Evolutionary conservation across 1,140 invertebrate species (phyloP), one percentile per base, ranked within the genome.

Genomic region (Phymastichus coffea): DNA sequence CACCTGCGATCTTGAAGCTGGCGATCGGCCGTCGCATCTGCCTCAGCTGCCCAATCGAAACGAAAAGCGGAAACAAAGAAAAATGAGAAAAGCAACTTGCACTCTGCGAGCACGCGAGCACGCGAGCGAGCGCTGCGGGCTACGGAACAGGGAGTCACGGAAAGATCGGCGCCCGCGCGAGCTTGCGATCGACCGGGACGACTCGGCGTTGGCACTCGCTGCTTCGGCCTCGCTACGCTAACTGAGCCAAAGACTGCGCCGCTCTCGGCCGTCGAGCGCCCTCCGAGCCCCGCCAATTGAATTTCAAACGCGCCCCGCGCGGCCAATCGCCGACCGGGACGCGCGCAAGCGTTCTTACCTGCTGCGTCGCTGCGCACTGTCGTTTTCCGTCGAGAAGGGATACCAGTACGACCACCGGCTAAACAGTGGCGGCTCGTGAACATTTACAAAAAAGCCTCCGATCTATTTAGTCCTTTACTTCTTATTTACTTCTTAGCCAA

Each of bases 231-330:
- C 55, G 30, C 33, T 46, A 40, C 46, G 40, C 55, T 48, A 40
- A 57, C 55, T 57, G 55, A 6, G n/a, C n/a, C n/a, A n/a, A n/a
- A n/a, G n/a, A n/a, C n/a, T n/a, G n/a, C n/a, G n/a, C n/a, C n/a
- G n/a, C n/a, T n/a, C n/a, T n/a, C n/a, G n/a, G n/a, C n/a, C n/a
- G n/a, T n/a, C n/a, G n/a, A n/a, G n/a, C n/a, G n/a, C n/a, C n/a
- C n/a, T n/a, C n/a, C 40, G n/a, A 1, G 22, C 26, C 15, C 20
- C 17, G 20, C 12, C 20, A 10, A 15, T 25, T 37, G 40, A 47
- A 56, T 56, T 56, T 56, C 22, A 56, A 56, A 54, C 52, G 19
- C 43, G 54, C 54, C 25, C 52, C 30, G 28, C 41, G n/a, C n/a
- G 17, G 15, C 25, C 15, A 12, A 0, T 0, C 20, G n/a, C n/a